A percentile compares a stretch with the other conserved stretches of the same genome.
phyloP scores from a whole-genome alignment of 2,888 invertebrate genomes.

The Dolichopus griseipennis region DNA sequence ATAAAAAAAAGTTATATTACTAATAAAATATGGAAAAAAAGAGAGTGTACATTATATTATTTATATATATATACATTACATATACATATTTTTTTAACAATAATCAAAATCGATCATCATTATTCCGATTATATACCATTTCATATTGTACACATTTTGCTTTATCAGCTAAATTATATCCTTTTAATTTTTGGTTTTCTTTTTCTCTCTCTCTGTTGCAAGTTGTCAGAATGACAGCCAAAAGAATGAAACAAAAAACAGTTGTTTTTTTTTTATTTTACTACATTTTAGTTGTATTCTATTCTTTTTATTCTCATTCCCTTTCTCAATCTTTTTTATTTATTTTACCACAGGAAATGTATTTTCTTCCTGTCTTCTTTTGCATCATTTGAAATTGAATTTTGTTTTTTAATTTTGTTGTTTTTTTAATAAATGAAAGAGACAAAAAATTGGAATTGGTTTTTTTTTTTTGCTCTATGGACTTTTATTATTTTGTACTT shows the following conservation, averaged over 20 bases:
- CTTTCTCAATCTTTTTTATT: not conserved
- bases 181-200: no score
- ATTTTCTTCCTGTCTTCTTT: constrained; percentile 3
- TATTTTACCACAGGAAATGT: not conserved
- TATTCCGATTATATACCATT: not conserved
- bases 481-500: not conserved
- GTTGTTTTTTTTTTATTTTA: no score
- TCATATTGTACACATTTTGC: not conserved
- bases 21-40: not conserved
- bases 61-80: not conserved
- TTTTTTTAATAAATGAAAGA: not conserved
- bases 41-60: not conserved
- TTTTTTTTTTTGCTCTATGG: not conserved
- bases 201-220: no score
- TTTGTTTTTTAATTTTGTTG: not conserved
- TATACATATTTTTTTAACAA: not conserved
- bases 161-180: constrained; percentile 3
- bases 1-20: not conserved
- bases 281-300: no score
- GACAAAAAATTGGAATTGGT: not conserved
- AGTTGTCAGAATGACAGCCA: not conserved
- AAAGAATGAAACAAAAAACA: not conserved
- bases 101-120: constrained; percentile 6
- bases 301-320: not conserved
- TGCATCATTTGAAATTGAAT: not conserved